These are phyloP conservation scores for Silvanus unidentatus DNA, from an alignment of 2,888 invertebrate species.

Conservation along the genomic window DNA sequence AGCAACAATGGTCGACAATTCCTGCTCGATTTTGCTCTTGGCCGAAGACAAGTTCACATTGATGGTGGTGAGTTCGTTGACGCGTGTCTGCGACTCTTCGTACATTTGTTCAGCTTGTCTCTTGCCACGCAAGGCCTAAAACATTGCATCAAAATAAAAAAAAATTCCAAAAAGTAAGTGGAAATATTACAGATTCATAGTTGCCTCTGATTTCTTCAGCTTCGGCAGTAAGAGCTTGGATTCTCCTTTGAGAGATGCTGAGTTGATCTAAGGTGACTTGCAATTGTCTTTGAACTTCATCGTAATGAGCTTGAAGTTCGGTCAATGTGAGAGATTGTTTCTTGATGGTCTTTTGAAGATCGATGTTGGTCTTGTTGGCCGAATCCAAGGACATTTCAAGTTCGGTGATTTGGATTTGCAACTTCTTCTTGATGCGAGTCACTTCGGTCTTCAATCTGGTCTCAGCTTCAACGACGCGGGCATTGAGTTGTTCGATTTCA, in stretches of 20 bases:
- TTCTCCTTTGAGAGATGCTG: slow-evolving; percentile 83
- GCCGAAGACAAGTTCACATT: slow-evolving; percentile 91
- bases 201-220: slow-evolving; percentile 92
- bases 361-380: slow-evolving; percentile 96
- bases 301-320: slow-evolving; percentile 92
- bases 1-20: slow-evolving; percentile 81
- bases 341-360: slow-evolving; percentile 96
- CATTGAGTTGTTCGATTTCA: slow-evolving; percentile 93
- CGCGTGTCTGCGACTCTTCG: slow-evolving; percentile 86
- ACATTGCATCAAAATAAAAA: slow-evolving; percentile 4
- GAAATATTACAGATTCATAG: slow-evolving; percentile 66
- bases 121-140: slow-evolving; percentile 84
- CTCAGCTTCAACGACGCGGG: slow-evolving; percentile 93
- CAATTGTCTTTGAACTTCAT: slow-evolving; percentile 92
- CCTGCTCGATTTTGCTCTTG: slow-evolving; percentile 94
- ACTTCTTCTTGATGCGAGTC: slow-evolving; percentile 97
- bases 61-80: slow-evolving; percentile 90
- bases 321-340: slow-evolving; percentile 88
- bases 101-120: slow-evolving; percentile 82
- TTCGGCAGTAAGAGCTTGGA: slow-evolving; percentile 88
- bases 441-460: slow-evolving; percentile 94
- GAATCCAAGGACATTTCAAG: slow-evolving; percentile 94
- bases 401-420: slow-evolving; percentile 96
- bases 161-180: neutral
- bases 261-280: slow-evolving; percentile 92